phyloP scores from a whole-genome alignment of 2,113 vertebrate genomes.

The Symphodus melops region DNA sequence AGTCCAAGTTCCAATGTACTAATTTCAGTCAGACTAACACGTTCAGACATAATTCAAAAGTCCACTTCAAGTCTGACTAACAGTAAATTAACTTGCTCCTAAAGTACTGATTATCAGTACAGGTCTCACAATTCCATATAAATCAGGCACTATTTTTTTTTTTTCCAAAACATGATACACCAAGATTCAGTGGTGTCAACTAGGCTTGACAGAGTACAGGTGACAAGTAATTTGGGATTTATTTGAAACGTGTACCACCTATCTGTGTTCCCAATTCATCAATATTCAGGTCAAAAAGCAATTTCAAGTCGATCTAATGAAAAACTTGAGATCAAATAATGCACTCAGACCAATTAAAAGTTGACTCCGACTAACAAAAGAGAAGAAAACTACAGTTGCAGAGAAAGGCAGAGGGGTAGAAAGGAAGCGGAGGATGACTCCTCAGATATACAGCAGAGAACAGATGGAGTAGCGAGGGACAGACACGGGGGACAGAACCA shows the following conservation, averaged over 20 bases:
- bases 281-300: neutral
- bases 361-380: neutral
- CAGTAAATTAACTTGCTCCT: too few species aligned
- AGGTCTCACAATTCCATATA: too few species aligned
- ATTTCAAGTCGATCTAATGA: neutral
- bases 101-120: too few species aligned
- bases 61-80: too few species aligned
- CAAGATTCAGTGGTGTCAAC: too few species aligned
- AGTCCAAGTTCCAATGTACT: too few species aligned
- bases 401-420: neutral
- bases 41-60: too few species aligned
- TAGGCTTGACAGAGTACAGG: too few species aligned
- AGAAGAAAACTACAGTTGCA: neutral
- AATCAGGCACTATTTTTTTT: too few species aligned
- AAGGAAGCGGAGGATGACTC: neutral
- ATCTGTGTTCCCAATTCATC: neutral
- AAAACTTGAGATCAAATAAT: slow-evolving; percentile 5
- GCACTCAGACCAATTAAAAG: neutral
- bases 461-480: slow-evolving; percentile 40
- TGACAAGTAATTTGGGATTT: neutral
- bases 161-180: too few species aligned
- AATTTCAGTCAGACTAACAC: too few species aligned
- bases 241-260: neutral
- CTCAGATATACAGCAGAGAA: slow-evolving; percentile 22
- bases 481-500: slow-evolving; percentile 4